Base-by-base conservation (phyloP, 1,140 invertebrate genomes). In the Laodelphax striatellus region DNA sequence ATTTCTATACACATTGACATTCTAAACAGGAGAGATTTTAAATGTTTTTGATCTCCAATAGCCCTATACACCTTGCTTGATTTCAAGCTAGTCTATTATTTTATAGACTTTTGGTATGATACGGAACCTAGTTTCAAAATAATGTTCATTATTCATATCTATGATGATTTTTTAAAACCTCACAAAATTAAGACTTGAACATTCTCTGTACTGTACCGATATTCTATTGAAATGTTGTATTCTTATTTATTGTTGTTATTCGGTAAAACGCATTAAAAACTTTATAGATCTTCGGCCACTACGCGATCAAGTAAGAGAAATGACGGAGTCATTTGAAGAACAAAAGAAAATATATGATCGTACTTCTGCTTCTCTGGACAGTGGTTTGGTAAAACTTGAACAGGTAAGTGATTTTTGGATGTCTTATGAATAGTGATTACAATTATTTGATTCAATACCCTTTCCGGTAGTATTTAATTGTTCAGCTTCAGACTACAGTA, bases 261-360 rank as follows among this genome's bases (percentile, higher is more conserved):
- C n/a, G 6, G 24, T 28, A 28, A 28, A 28, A 4, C 2, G 24
- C 24, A 28, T 28, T 4, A 28, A 28, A 28, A 28, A 4, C 2
- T 28, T 28, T 28, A 1, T 56, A 79, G 83, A 85, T 65, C 64
- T 86, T n/a, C 72, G 82, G 60, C 76, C 75, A 13, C 65, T 83
- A 34, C 69, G 83, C 57, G 75, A 82, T 65, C 73, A 76, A 64
- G 73, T 70, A 34, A 75, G 80, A 66, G 77, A 83, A 61, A 64
- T 82, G n/a, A 74, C 76, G 10, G 71, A 76, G 52, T 76, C 76
- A 43, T 82, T 82, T 67, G 79, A 82, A 43, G 75, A 77, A 56
- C 80, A 79, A 63, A 80, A 82, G 62, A 73, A 74, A 58, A 70
- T 73, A 6, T 83, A 83, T 67, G 79, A 82, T 59, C 76, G 79